Evolutionary conservation across 2,888 invertebrate genomes (phyloP).

Genomic region (Drosophila lacicola): DNA sequence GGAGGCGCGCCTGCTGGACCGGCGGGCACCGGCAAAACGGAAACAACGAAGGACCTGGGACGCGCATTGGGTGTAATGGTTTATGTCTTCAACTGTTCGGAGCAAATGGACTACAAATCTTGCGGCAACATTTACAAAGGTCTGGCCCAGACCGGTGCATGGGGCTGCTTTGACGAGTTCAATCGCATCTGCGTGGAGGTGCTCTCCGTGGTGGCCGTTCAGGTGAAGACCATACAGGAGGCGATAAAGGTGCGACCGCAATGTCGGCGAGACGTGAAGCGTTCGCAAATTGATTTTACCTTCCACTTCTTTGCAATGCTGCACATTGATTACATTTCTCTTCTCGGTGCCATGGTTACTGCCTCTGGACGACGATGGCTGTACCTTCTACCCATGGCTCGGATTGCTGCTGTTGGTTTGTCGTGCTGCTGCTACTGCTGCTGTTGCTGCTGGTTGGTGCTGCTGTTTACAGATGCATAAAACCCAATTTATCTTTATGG

Average conservation of each 20-base stretch:
- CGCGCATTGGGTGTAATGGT: slow-evolving; percentile 98
- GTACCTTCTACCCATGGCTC: slow-evolving; percentile 23
- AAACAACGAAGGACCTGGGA: slow-evolving; percentile 98
- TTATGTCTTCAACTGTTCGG: slow-evolving; percentile 98
- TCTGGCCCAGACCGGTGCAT: slow-evolving; percentile 96
- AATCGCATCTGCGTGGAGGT: slow-evolving; percentile 99
- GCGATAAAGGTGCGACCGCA: slow-evolving; percentile 89
- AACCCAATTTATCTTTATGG: slow-evolving; percentile 93
- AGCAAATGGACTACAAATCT: slow-evolving; percentile 99
- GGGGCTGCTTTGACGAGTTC: slow-evolving; percentile 99
- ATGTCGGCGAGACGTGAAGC: slow-evolving; percentile 28
- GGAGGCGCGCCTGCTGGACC: slow-evolving; percentile 98
- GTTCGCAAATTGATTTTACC: slow-evolving; percentile 78
- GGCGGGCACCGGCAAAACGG: slow-evolving; percentile 98
- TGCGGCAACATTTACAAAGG: slow-evolving; percentile 98
- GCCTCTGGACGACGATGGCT: slow-evolving; percentile 26
- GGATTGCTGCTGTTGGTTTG: slow-evolving; percentile 17
- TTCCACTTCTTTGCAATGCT: slow-evolving; percentile 53
- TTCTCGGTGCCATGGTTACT: slow-evolving; percentile 20
- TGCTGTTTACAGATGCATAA: slow-evolving; percentile 87
- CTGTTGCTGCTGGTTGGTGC: slow-evolving; percentile 17
- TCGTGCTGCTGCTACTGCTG: slow-evolving; percentile 17
- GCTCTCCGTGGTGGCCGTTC: slow-evolving; percentile 97
- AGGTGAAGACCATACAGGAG: slow-evolving; percentile 94
- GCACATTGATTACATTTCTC: slow-evolving; percentile 77